Percentiles rank a stretch among this genome's conserved stretches.
phyloP scores from a whole-genome alignment of 2,888 invertebrate genomes.

The Archips crataeganus region DNA sequence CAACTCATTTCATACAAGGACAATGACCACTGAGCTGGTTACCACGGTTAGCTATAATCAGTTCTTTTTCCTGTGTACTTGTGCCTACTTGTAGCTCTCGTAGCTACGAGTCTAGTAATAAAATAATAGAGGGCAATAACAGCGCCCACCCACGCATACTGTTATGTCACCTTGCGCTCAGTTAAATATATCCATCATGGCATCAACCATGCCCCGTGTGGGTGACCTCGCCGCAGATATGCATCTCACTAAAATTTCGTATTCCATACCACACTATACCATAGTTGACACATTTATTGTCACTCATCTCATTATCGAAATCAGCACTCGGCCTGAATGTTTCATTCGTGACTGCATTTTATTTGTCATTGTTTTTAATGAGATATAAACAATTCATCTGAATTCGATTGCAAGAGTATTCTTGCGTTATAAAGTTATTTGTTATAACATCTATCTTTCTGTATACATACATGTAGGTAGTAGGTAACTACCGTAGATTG shows the following conservation, averaged over 20 bases:
- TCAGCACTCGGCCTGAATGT: conserved; percentile 12
- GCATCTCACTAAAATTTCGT: conserved; percentile 25
- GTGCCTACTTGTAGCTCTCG: not conserved
- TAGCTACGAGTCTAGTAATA: conserved; percentile 21
- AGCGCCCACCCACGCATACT: conserved; percentile 18
- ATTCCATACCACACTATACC: conserved; percentile 4
- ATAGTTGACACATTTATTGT: conserved; percentile 36
- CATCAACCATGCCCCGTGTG: conserved; percentile 44
- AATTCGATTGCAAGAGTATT: not conserved
- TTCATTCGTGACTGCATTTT: conserved; percentile 22
- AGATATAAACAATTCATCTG: not conserved
- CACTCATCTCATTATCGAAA: conserved; percentile 30
- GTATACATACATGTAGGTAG: not conserved
- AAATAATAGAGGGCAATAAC: conserved; percentile 33
- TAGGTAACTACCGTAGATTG: not conserved
- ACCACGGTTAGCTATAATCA: conserved; percentile 7
- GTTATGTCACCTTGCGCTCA: conserved; percentile 42
- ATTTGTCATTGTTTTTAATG: conserved; percentile 18
- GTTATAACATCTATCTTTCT: not conserved
- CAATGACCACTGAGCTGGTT: conserved; percentile 2
- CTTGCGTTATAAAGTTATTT: not conserved
- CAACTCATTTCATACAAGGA: not conserved
- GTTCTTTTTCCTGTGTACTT: conserved; percentile 2
- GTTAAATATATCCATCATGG: conserved; percentile 46
- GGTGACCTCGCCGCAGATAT: conserved; percentile 29